phyloP scores from a whole-genome alignment of 2,888 invertebrate genomes.

The Prosapia bicincta region DNA sequence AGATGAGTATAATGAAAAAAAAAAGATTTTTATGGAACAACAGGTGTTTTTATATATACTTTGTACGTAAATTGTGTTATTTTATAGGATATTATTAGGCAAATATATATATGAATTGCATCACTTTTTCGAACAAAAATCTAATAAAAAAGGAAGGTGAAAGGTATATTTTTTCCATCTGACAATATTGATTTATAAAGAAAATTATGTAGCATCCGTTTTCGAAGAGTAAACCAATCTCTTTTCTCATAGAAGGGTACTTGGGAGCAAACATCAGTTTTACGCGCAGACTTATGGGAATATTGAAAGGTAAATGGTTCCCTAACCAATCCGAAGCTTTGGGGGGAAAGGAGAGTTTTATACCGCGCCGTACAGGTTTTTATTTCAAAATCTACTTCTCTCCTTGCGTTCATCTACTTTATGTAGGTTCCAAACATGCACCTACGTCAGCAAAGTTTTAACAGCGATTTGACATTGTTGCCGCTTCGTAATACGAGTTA shows the following conservation, averaged over 20 bases:
- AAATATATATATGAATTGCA: no score
- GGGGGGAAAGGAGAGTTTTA: not conserved
- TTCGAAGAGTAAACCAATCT: not conserved
- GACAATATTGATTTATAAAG: no score
- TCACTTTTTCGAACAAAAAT: no score
- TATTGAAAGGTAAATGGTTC: not conserved
- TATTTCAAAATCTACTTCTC: conserved; percentile 2
- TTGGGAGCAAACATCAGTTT: not conserved
- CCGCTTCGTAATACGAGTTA: no score
- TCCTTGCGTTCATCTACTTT: not conserved
- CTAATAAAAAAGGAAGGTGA: no score
- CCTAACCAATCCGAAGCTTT: not conserved
- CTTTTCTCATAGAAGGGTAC: conserved; percentile 2
- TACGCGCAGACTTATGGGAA: not conserved
- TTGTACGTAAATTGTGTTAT: no score
- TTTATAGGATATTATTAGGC: no score
- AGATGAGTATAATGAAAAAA: no score
- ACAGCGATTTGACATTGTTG: not conserved
- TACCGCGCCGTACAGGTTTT: not conserved
- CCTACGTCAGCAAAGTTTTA: not conserved
- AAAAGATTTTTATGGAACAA: no score
- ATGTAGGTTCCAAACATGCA: not conserved
- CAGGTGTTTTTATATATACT: no score
- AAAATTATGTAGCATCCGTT: not conserved
- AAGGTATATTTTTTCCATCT: no score